These are phyloP conservation scores for Augochlorella aurata DNA, from an alignment of 2,888 invertebrate species.

Conservation along the genomic window DNA sequence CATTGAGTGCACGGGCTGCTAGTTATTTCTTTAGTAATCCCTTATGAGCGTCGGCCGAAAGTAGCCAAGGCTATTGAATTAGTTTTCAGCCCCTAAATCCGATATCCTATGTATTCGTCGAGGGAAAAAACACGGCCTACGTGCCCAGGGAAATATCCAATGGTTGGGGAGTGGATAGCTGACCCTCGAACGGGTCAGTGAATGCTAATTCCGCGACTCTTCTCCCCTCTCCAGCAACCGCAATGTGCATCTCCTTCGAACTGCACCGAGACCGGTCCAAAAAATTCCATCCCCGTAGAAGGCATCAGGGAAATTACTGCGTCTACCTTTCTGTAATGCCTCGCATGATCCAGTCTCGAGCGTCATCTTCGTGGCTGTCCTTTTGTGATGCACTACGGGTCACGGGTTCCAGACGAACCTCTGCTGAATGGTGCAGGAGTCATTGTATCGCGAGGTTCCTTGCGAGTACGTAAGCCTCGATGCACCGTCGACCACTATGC, in stretches of 20 bases:
- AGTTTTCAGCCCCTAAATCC: neutral
- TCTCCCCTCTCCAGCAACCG: slow-evolving; percentile 26
- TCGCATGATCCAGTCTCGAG: neutral
- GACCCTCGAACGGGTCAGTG: slow-evolving; percentile 48
- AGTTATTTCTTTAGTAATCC: neutral
- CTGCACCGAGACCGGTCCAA: slow-evolving; percentile 16
- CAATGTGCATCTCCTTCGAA: slow-evolving; percentile 27
- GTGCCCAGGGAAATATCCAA: slow-evolving; percentile 14
- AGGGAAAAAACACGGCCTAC: slow-evolving; percentile 12
- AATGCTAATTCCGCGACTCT: slow-evolving; percentile 33
- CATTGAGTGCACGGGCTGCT: neutral
- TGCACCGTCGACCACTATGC: neutral
- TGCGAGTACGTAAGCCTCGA: neutral
- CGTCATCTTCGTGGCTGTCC: slow-evolving; percentile 5
- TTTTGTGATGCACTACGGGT: neutral
- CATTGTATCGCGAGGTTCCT: neutral
- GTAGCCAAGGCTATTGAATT: neutral
- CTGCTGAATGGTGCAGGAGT: neutral
- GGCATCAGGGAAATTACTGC: slow-evolving; percentile 36
- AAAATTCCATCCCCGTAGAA: slow-evolving; percentile 32
- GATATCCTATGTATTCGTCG: neutral
- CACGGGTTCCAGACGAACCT: neutral
- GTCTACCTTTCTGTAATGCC: slow-evolving; percentile 3
- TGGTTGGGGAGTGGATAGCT: slow-evolving; percentile 16
- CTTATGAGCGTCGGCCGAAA: neutral